Evolutionary conservation across 2,797 vertebrate genomes (phyloP).

Genomic region (Carcharodon carcharias): DNA sequence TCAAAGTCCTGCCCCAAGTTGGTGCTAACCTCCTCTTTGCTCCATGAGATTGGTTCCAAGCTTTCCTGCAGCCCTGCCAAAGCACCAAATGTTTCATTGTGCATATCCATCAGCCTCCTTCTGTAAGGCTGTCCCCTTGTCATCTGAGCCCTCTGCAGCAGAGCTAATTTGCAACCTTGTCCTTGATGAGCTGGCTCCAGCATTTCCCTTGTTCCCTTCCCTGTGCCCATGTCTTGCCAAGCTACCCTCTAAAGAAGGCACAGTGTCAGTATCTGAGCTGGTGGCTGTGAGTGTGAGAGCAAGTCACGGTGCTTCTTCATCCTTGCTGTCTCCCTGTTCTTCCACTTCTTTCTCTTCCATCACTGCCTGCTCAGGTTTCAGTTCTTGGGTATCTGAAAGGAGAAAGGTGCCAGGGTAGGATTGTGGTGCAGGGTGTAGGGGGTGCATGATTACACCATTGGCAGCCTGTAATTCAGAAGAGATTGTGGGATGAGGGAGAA

Average conservation of each 20-base stretch:
- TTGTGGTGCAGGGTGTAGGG: not conserved
- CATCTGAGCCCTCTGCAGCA: not conserved
- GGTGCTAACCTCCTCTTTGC: not conserved
- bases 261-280: not conserved
- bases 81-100: not conserved
- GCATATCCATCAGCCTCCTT: not conserved
- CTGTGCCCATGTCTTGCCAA: not conserved
- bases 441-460: too few species aligned
- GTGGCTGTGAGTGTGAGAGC: too few species aligned
- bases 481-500: too few species aligned
- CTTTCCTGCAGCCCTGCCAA: not conserved
- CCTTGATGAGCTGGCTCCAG: not conserved
- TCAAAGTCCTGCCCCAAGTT: not conserved
- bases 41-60: not conserved
- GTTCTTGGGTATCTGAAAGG: not conserved
- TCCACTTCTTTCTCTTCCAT: not conserved
- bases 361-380: not conserved
- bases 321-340: not conserved
- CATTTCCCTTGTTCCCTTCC: not conserved
- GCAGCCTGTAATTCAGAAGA: too few species aligned
- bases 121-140: not conserved
- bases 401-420: not conserved
- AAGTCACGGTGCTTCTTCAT: not conserved
- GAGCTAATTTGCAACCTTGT: too few species aligned
- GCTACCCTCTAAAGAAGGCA: not conserved